A percentile compares a stretch with the other conserved stretches of the same genome.
Conservation (phyloP, 2,113 vertebrate genomes). For the Scophthalmus maximus region DNA sequence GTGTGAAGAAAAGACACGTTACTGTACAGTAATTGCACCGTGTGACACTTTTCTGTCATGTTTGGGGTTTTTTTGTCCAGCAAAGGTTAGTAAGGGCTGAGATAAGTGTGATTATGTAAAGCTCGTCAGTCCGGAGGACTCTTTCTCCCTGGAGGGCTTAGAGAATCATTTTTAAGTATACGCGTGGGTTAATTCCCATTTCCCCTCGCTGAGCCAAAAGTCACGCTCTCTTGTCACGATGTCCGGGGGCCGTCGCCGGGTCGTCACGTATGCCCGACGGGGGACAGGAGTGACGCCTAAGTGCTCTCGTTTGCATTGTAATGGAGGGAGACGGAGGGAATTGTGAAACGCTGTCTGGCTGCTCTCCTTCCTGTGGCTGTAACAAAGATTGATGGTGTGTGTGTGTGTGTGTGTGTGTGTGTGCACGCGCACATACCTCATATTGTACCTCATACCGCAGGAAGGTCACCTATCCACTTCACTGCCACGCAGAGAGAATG, state of each 20-base stretch:
- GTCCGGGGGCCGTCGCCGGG: slow-evolving; percentile 27
- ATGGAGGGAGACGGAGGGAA: slow-evolving; percentile 49
- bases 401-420: slow-evolving; percentile 17
- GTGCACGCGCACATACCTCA: slow-evolving; percentile 11
- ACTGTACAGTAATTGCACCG: slow-evolving; percentile 21
- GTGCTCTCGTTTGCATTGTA: slow-evolving; percentile 36
- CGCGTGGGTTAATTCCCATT: slow-evolving; percentile 43
- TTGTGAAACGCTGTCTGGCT: slow-evolving; percentile 28
- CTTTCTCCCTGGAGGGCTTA: slow-evolving; percentile 10
- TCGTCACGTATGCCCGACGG: slow-evolving; percentile 2
- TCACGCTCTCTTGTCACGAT: slow-evolving; percentile 20
- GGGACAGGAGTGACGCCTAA: slow-evolving; percentile 25
- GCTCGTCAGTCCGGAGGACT: slow-evolving; percentile 21
- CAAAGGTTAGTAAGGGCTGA: slow-evolving; percentile 36
- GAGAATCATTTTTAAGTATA: slow-evolving; percentile 49
- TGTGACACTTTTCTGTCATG: slow-evolving; percentile 31
- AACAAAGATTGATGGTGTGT: slow-evolving; percentile 58
- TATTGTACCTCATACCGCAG: slow-evolving; percentile 33
- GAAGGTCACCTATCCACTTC: slow-evolving; percentile 65
- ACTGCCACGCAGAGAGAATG: slow-evolving; percentile 18
- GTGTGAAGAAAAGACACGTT: not conserved
- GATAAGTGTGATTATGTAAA: slow-evolving; percentile 51
- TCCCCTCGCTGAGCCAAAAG: slow-evolving; percentile 20
- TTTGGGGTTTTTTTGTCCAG: too few species aligned
- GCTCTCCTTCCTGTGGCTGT: slow-evolving; percentile 28